A percentile compares a stretch with the other conserved stretches of the same genome.
These are phyloP conservation scores for Psittacus erithacus DNA, from an alignment of 2,113 vertebrate genomes.

Conservation along the genomic window DNA sequence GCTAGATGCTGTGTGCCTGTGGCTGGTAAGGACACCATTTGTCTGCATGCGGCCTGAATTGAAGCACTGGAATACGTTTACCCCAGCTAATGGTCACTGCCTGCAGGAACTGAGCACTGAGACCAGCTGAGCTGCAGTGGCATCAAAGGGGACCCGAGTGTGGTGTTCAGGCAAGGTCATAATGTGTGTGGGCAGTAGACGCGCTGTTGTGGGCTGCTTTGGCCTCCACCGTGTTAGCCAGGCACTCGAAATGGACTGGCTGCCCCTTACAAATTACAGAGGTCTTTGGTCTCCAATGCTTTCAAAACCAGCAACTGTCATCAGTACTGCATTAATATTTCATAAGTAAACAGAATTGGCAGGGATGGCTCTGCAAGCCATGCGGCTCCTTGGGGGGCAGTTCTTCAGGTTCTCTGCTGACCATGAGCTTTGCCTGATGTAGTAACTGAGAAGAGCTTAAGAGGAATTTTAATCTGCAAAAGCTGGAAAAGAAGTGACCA, in stretches of 20 bases:
- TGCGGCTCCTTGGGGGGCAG: background rate
- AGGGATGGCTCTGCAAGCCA: background rate
- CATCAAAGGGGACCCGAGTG: too few species aligned
- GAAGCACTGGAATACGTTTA: background rate
- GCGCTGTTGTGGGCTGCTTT: fast-evolving
- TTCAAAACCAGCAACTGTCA: background rate
- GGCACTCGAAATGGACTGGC: fast-evolving
- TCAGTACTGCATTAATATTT: background rate
- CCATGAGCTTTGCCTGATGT: background rate
- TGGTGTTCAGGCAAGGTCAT: background rate
- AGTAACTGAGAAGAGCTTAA: background rate
- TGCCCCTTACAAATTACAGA: fast-evolving
- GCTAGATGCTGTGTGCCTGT: background rate
- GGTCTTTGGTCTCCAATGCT: background rate
- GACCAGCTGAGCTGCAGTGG: background rate
- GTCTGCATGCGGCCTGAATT: background rate
- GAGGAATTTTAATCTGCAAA: background rate
- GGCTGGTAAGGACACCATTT: background rate
- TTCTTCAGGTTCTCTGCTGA: slow-evolving; percentile 3
- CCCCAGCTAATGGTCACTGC: background rate
- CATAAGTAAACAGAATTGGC: background rate
- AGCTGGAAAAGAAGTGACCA: background rate
- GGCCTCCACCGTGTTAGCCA: background rate
- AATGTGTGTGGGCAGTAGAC: fast-evolving
- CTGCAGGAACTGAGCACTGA: background rate